Percentiles rank a stretch among this genome's conserved stretches.
Evolutionary conservation across 2,888 invertebrate species (phyloP).

Genomic region (Iphiclides podalirius): DNA sequence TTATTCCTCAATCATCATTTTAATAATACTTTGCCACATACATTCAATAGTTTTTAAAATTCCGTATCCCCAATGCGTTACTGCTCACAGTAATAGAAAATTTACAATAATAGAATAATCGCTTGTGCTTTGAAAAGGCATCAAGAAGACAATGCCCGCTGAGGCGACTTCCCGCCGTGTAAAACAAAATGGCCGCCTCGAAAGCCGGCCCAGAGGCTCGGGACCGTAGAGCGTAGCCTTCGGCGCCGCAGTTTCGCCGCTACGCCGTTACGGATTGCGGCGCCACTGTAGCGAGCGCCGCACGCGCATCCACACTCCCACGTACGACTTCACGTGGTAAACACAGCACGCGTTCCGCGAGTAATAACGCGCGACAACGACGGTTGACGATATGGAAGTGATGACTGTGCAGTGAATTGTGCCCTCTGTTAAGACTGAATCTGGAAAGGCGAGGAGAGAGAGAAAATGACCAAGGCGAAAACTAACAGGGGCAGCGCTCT

Average conservation of each 20-base stretch:
- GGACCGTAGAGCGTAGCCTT: slow-evolving; percentile 41
- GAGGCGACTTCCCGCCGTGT: slow-evolving; percentile 19
- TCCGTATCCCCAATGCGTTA: no score
- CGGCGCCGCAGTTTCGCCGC: slow-evolving; percentile 65
- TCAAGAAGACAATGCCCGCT: slow-evolving; percentile 14
- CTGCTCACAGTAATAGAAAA: no score
- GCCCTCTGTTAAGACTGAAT: no score
- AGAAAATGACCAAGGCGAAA: slow-evolving; percentile 81
- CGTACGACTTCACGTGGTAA: slow-evolving; percentile 69
- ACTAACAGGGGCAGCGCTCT: slow-evolving; percentile 81
- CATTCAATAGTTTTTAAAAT: neutral
- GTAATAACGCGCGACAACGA: no score
- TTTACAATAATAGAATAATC: neutral
- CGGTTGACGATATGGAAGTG: slow-evolving; percentile 58
- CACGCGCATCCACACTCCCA: slow-evolving; percentile 67
- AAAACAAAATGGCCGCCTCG: slow-evolving; percentile 69
- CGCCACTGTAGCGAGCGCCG: slow-evolving; percentile 49
- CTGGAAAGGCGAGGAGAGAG: slow-evolving; percentile 22
- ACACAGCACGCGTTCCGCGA: slow-evolving; percentile 56
- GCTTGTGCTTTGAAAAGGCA: no score
- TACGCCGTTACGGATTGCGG: slow-evolving; percentile 56
- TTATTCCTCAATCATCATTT: neutral
- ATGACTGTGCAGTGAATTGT: slow-evolving; percentile 51
- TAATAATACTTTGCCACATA: neutral
- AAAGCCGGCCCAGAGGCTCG: slow-evolving; percentile 36